phyloP scores from a whole-genome alignment of 2,797 vertebrate species.

The Typhlichthys eigenmanni region DNA sequence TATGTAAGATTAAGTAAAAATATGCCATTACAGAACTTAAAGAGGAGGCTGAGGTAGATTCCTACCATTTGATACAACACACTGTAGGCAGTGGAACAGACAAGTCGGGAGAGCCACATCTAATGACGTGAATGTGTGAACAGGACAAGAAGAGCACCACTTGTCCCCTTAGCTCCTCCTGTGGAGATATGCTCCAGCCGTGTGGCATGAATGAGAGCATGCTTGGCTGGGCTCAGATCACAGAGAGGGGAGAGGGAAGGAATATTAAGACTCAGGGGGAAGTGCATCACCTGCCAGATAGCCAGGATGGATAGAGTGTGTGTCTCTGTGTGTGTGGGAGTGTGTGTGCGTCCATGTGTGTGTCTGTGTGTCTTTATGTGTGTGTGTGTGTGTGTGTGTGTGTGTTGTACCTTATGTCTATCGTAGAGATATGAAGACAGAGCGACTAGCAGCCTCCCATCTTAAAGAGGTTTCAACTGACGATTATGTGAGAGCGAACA shows the following conservation, averaged over 20 bases:
- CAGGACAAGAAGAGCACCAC: constrained; percentile 43
- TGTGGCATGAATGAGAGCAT: constrained; percentile 22
- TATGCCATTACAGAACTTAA: too few relatives aligned
- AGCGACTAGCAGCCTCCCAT: constrained; percentile 11
- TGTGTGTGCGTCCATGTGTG: background rate
- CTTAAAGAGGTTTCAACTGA: constrained; percentile 21
- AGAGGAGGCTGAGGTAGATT: too few relatives aligned
- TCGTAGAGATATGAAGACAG: too few relatives aligned
- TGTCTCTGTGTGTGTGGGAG: background rate
- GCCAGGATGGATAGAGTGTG: constrained; percentile 3
- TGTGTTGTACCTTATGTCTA: too few relatives aligned
- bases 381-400: too few relatives aligned
- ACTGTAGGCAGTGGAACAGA: too few relatives aligned
- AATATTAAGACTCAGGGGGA: constrained; percentile 35
- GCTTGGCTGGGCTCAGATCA: constrained; percentile 34
- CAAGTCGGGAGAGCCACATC: constrained; percentile 17
- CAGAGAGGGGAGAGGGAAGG: constrained; percentile 39
- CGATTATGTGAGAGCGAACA: constrained; percentile 32
- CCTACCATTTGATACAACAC: too few relatives aligned
- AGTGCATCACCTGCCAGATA: constrained; percentile 14
- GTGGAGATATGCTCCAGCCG: constrained; percentile 15
- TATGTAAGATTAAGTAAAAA: too few relatives aligned
- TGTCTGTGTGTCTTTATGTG: too few relatives aligned
- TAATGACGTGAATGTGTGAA: constrained; percentile 45
- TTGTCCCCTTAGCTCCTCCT: constrained; percentile 12